Evolutionary conservation across 2,113 vertebrate genomes (phyloP).

Genomic region (Zosterops japonicus): DNA sequence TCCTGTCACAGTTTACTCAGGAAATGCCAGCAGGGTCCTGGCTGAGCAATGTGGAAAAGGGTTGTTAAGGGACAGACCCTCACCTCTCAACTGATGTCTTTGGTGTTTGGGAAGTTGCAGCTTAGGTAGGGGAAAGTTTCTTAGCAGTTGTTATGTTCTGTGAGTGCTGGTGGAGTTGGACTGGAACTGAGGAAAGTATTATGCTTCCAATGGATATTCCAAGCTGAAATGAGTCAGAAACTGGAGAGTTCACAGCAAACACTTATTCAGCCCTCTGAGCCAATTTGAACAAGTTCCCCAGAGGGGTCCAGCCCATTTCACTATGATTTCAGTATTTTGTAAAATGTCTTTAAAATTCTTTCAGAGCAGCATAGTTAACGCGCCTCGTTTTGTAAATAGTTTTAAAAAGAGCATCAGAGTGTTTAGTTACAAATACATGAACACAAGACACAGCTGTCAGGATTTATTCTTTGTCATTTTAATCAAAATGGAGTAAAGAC

Average conservation of each 20-base stretch:
- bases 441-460: background rate
- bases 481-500: background rate
- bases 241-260: background rate
- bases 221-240: slow-evolving; percentile 57
- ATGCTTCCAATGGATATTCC: background rate
- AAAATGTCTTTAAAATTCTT: background rate
- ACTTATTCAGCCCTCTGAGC: background rate
- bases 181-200: background rate
- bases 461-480: background rate
- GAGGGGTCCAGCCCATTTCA: background rate
- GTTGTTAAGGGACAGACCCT: background rate
- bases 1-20: background rate
- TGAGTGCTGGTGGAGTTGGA: background rate
- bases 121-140: background rate
- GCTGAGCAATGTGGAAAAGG: accelerated
- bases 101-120: background rate
- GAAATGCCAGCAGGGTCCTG: background rate
- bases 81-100: background rate
- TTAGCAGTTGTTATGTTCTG: background rate
- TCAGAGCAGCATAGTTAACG: background rate
- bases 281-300: background rate
- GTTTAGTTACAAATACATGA: background rate
- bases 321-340: background rate
- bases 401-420: background rate
- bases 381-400: background rate